Evolutionary conservation across 2,113 vertebrate genomes (phyloP).

Genomic region (Phyllostomus hastatus): DNA sequence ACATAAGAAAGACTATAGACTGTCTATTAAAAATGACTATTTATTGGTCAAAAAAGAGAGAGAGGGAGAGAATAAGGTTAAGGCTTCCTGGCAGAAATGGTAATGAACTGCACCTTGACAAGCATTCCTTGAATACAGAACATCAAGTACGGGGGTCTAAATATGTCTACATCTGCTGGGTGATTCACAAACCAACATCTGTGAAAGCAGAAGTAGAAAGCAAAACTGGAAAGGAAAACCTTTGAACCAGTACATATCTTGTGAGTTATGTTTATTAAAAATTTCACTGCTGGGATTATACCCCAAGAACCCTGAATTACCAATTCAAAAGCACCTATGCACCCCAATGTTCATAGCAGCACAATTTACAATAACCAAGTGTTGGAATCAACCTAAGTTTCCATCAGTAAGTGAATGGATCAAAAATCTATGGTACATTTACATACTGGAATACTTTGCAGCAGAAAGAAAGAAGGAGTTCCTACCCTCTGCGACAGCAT

Average conservation of each 20-base stretch:
- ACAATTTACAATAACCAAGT: too few relatives aligned
- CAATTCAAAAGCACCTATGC: too few relatives aligned
- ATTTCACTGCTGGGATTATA: too few relatives aligned
- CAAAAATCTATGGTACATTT: too few relatives aligned
- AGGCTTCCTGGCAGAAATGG: not conserved
- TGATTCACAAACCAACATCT: not conserved
- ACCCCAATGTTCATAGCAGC: too few relatives aligned
- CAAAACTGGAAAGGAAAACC: not conserved
- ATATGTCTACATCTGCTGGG: rapidly evolving
- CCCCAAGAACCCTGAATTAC: too few relatives aligned
- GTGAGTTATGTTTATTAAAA: not conserved
- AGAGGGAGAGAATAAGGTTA: not conserved
- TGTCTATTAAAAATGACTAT: not conserved
- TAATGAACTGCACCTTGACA: not conserved
- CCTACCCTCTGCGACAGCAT: too few relatives aligned
- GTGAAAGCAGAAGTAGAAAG: not conserved
- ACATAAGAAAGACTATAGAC: not conserved
- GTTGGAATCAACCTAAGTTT: too few relatives aligned
- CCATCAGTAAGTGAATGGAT: too few relatives aligned
- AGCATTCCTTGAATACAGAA: not conserved
- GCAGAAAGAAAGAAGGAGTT: too few relatives aligned
- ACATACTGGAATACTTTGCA: too few relatives aligned
- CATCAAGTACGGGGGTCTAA: not conserved
- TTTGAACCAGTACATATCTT: not conserved
- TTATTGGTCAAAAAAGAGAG: not conserved